phyloP scores from a whole-genome alignment of 2,113 vertebrate genomes.

The Grus americana region DNA sequence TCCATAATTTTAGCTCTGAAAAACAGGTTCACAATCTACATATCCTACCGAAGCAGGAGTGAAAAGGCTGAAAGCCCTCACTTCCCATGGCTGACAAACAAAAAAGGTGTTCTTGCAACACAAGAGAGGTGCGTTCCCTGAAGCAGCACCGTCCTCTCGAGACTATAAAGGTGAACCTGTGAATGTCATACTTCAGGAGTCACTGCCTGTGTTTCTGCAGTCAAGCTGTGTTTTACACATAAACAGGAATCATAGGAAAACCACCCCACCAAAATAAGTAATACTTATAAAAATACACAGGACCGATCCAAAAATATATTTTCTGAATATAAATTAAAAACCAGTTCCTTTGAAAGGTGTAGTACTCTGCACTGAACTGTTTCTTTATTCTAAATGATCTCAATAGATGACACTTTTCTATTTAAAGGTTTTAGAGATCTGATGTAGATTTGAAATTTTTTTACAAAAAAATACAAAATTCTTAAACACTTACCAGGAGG shows the following conservation, averaged over 20 bases:
- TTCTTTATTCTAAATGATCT: neutral
- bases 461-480: neutral
- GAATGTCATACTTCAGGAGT: neutral
- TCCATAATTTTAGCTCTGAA: neutral
- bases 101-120: neutral
- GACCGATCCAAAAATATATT: neutral
- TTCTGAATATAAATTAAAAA: neutral
- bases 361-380: neutral
- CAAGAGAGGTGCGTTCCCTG: neutral
- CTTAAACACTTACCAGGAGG: neutral
- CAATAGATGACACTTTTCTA: neutral
- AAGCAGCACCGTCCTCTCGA: neutral
- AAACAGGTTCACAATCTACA: constrained; percentile 19
- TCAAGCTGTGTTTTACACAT: neutral
- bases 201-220: neutral
- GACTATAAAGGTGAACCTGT: neutral
- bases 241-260: neutral
- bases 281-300: neutral
- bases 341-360: neutral
- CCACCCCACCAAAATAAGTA: accelerated
- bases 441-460: neutral
- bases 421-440: neutral
- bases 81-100: neutral
- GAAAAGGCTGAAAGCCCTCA: accelerated
- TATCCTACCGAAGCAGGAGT: neutral